These are phyloP conservation scores for Amiota mariae DNA, from an alignment of 2,888 invertebrate species.

Conservation along the genomic window DNA sequence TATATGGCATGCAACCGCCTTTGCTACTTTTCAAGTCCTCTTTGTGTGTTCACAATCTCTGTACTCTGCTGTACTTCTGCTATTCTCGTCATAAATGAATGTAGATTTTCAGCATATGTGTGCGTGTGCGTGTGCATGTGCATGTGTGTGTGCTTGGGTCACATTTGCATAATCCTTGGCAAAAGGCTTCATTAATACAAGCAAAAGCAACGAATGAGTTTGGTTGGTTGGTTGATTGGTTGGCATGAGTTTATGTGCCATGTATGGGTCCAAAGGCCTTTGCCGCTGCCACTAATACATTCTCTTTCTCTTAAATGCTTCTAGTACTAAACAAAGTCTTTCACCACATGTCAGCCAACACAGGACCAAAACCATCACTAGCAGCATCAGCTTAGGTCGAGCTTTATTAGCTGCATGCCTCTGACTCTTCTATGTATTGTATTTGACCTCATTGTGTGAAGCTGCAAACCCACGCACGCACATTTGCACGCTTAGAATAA, in stretches of 20 bases:
- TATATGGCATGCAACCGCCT: slow-evolving; percentile 28
- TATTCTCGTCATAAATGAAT: slow-evolving; percentile 25
- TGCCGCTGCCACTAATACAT: slow-evolving; percentile 1
- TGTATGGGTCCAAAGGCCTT: background rate
- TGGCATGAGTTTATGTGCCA: slow-evolving; percentile 42
- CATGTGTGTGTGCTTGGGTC: slow-evolving; percentile 47
- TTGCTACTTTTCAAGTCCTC: too few relatives aligned
- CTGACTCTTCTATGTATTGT: background rate
- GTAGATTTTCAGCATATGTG: slow-evolving; percentile 21
- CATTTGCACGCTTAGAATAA: slow-evolving; percentile 30
- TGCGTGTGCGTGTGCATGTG: slow-evolving; percentile 23
- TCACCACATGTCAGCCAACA: slow-evolving; percentile 11
- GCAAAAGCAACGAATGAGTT: slow-evolving; percentile 2
- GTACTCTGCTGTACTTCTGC: slow-evolving; percentile 33
- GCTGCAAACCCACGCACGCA: slow-evolving; percentile 4
- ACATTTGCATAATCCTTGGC: slow-evolving; percentile 66
- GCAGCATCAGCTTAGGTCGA: background rate
- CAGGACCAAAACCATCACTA: background rate
- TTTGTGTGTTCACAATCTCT: too few relatives aligned
- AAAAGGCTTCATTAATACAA: slow-evolving; percentile 60
- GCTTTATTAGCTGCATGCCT: background rate
- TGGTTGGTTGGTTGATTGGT: background rate
- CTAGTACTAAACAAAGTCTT: background rate
- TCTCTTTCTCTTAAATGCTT: background rate
- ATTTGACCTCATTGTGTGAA: background rate